These are phyloP conservation scores for Pelecanoides urinatrix DNA, from an alignment of 2,113 vertebrate genomes.

Conservation along the genomic window DNA sequence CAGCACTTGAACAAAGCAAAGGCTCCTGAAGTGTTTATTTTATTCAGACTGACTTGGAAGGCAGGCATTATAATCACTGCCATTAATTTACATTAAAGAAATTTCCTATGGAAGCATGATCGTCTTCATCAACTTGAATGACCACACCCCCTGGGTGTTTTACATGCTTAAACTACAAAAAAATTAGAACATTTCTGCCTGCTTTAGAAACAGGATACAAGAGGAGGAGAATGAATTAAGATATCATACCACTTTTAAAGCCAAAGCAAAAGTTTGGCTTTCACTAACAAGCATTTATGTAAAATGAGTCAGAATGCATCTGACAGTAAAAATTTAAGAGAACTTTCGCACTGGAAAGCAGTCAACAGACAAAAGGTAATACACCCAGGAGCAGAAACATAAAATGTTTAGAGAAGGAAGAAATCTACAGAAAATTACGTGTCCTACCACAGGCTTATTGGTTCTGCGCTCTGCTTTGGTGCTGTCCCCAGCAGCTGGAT, in stretches of 20 bases:
- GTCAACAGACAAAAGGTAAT: background rate
- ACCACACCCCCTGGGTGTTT: rapidly evolving
- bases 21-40: background rate
- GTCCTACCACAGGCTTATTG: background rate
- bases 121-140: background rate
- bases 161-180: background rate
- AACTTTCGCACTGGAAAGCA: background rate
- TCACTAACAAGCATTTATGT: background rate
- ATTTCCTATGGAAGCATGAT: background rate
- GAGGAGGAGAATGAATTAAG: background rate
- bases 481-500: background rate
- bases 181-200: background rate
- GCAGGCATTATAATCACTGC: background rate
- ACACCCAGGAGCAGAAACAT: background rate
- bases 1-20: background rate
- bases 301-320: background rate
- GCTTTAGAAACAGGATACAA: background rate
- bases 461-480: background rate
- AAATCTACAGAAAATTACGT: rapidly evolving
- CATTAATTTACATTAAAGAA: background rate
- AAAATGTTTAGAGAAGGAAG: background rate
- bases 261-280: background rate
- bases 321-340: background rate
- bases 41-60: background rate
- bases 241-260: background rate